Percentiles rank a stretch among this genome's conserved stretches.
Conservation (phyloP, 2,113 vertebrate genomes). For the Melanotaenia duboulayi region DNA sequence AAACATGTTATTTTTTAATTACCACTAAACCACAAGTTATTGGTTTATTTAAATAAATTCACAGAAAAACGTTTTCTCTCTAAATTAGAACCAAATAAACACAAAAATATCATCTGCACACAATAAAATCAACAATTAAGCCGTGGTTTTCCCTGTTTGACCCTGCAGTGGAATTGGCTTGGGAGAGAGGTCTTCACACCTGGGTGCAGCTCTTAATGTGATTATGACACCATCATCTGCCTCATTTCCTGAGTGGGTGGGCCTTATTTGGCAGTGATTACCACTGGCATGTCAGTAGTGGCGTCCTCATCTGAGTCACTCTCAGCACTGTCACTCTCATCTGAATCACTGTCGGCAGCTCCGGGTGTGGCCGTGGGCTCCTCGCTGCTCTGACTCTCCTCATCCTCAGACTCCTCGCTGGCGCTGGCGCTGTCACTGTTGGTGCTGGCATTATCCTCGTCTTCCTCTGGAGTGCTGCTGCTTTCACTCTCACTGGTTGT, state of each 20-base stretch:
- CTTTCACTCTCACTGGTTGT: conserved; percentile 57
- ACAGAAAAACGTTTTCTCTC: conserved; percentile 18
- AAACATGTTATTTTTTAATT: conserved; percentile 30
- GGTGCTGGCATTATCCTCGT: conserved; percentile 58
- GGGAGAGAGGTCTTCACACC: conserved; percentile 31
- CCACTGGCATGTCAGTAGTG: conserved; percentile 60
- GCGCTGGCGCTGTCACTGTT: conserved; percentile 56
- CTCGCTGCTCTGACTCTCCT: conserved; percentile 79
- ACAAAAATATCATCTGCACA: conserved; percentile 45
- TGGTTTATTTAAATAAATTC: conserved; percentile 44
- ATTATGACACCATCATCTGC: conserved; percentile 22
- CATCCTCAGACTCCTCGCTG: conserved; percentile 73
- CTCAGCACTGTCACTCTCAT: conserved; percentile 70
- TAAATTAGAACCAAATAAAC: conserved; percentile 47
- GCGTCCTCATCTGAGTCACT: conserved; percentile 65
- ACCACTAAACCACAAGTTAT: conserved; percentile 24
- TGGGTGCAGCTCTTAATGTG: conserved; percentile 45
- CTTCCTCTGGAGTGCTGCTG: conserved; percentile 63
- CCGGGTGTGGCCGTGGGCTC: conserved; percentile 75
- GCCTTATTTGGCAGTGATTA: conserved; percentile 79
- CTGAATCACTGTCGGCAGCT: conserved; percentile 71
- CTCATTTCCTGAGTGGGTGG: conserved; percentile 4
- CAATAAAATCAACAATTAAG: conserved; percentile 42
- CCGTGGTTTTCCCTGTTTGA: conserved; percentile 42
- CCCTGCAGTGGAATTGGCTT: conserved; percentile 35